A percentile compares a stretch with the other conserved stretches of the same genome.
phyloP scores from a whole-genome alignment of 1,140 invertebrate genomes.

The Telenomus remus region DNA sequence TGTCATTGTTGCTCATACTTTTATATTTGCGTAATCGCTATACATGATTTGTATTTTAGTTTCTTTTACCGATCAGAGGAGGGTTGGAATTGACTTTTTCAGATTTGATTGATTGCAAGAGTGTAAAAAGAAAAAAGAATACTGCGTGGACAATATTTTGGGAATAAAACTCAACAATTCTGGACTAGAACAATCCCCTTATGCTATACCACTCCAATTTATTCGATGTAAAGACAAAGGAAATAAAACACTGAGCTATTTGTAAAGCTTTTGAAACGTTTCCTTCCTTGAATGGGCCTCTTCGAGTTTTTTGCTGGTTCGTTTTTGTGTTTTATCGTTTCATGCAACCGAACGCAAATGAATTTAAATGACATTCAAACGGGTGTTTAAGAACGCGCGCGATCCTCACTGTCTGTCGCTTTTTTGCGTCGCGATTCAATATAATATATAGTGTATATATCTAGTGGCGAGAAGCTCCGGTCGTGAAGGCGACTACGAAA shows the following conservation, averaged over 20 bases:
- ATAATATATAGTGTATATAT: no score
- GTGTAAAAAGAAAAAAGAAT: no score
- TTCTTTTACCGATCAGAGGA: no score
- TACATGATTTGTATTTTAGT: no score
- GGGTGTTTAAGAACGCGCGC: no score
- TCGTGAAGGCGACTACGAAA: neutral
- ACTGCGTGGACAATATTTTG: no score
- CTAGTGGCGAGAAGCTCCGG: neutral
- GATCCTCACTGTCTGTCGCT: constrained; percentile 9
- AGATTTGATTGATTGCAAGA: no score
- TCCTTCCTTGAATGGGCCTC: constrained; percentile 14
- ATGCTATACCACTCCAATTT: constrained; percentile 22
- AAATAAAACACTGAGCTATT: constrained; percentile 41
- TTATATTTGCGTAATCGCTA: no score
- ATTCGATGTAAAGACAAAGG: constrained; percentile 43
- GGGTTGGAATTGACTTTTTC: no score
- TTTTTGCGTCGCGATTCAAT: constrained; percentile 33
- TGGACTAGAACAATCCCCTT: neutral
- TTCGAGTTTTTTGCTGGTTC: neutral
- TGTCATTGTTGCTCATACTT: no score
- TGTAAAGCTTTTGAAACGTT: constrained; percentile 38
- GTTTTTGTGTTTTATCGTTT: neutral
- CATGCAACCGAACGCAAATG: constrained; percentile 19
- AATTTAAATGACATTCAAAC: constrained; percentile 37
- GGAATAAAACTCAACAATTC: no score